Conservation (phyloP, 2,888 invertebrate species). For the Iselma pallidipennis region DNA sequence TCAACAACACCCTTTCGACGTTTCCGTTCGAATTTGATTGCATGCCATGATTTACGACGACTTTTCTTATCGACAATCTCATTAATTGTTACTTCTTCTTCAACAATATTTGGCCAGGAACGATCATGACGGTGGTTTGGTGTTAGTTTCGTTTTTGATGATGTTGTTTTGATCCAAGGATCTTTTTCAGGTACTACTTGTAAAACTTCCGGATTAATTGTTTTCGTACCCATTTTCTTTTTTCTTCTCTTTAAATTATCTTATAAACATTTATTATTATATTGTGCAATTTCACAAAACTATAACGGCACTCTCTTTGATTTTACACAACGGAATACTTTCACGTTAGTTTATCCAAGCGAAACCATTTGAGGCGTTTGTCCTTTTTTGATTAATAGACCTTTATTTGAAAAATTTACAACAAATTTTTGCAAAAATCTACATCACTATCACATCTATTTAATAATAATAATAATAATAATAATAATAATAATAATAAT, state of each 20-base stretch:
- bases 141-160: constrained; percentile 39
- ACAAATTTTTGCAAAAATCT: too few species aligned
- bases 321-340: constrained; percentile 3
- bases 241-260: constrained; percentile 1
- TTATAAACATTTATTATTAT: constrained; percentile 8
- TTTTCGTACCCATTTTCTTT: constrained; percentile 21
- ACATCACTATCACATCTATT: too few species aligned
- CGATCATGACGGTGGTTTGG: constrained; percentile 42
- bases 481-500: too few species aligned
- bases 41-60: constrained; percentile 56
- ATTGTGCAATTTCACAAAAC: constrained; percentile 18
- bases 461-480: too few species aligned
- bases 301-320: constrained; percentile 3
- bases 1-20: constrained; percentile 52
- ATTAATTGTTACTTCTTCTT: constrained; percentile 43
- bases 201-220: constrained; percentile 49
- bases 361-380: constrained; percentile 11
- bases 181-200: constrained; percentile 55
- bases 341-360: constrained; percentile 6
- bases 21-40: constrained; percentile 55
- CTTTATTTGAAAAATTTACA: too few species aligned
- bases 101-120: constrained; percentile 43
- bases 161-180: constrained; percentile 46
- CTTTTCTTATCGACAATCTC: constrained; percentile 50
- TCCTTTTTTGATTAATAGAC: too few species aligned